A percentile compares a stretch with the other conserved stretches of the same genome.
phyloP scores from a whole-genome alignment of 2,113 vertebrate species.

The Jacana jacana region DNA sequence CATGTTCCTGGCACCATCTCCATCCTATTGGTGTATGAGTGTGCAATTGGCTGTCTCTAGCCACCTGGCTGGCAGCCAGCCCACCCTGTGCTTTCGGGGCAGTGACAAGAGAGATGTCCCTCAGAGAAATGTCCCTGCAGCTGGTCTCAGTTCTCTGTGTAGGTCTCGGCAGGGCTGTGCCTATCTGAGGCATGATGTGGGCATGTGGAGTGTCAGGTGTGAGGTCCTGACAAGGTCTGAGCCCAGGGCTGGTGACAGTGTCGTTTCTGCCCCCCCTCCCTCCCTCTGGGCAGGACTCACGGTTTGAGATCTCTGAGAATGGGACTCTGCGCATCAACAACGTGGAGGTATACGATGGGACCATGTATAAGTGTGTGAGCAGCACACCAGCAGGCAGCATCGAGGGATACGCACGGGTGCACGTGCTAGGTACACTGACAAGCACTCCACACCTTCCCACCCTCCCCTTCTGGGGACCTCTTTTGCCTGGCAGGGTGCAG shows the following conservation, averaged over 20 bases:
- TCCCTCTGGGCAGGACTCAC: constrained; percentile 78
- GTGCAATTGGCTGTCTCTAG: neutral
- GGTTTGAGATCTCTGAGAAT: constrained; percentile 87
- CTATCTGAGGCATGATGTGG: neutral
- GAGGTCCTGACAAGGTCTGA: neutral
- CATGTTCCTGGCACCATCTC: neutral
- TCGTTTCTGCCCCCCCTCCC: neutral
- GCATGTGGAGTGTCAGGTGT: rapidly evolving
- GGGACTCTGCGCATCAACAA: constrained; percentile 92
- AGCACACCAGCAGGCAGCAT: constrained; percentile 82
- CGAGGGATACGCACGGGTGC: constrained; percentile 82
- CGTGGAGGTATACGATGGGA: constrained; percentile 93
- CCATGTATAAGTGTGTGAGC: constrained; percentile 86
- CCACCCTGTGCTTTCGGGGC: neutral
- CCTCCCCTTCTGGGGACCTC: neutral
- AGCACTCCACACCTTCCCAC: rapidly evolving
- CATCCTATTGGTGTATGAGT: neutral
- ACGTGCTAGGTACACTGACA: constrained; percentile 82
- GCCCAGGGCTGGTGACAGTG: neutral
- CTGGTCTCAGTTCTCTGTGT: neutral
- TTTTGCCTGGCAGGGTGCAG: neutral
- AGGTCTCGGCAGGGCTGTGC: neutral
- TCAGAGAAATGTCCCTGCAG: neutral
- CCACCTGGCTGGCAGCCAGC: neutral
- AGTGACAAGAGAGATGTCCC: neutral